These are phyloP conservation scores for Heloderma charlesbogerti DNA, from an alignment of 2,113 vertebrate genomes.

Conservation along the genomic window DNA sequence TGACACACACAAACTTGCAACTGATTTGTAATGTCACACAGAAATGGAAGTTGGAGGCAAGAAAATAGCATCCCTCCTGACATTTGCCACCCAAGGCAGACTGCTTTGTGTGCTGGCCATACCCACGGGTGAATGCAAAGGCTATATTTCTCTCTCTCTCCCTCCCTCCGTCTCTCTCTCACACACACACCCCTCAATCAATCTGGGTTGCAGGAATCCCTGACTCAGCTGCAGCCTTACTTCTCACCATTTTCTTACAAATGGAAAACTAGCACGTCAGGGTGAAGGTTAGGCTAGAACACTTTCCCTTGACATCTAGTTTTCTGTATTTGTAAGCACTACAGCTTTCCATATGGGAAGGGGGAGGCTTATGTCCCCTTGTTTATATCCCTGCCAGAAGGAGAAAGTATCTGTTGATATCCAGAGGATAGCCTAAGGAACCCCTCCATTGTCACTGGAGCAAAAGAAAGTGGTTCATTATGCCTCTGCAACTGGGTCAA, in stretches of 20 bases:
- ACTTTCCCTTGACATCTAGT: background rate
- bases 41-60: background rate
- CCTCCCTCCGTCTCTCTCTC: no score
- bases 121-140: background rate
- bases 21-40: background rate
- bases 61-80: background rate
- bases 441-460: background rate
- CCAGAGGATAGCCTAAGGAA: background rate
- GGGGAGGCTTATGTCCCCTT: background rate
- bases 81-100: background rate
- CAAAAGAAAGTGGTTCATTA: background rate
- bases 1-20: background rate
- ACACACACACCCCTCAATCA: no score
- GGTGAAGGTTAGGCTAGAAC: background rate
- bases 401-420: background rate
- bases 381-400: background rate
- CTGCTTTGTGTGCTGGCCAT: background rate
- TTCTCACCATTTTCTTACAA: background rate
- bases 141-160: background rate
- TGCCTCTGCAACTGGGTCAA: background rate
- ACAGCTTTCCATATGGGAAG: background rate
- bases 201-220: background rate
- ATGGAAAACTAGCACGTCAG: background rate
- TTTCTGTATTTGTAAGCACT: background rate
- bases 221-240: background rate